Percentiles rank a stretch among this genome's conserved stretches.
These are phyloP conservation scores for Cuculus canorus DNA, from an alignment of 2,797 vertebrate genomes.

Conservation along the genomic window DNA sequence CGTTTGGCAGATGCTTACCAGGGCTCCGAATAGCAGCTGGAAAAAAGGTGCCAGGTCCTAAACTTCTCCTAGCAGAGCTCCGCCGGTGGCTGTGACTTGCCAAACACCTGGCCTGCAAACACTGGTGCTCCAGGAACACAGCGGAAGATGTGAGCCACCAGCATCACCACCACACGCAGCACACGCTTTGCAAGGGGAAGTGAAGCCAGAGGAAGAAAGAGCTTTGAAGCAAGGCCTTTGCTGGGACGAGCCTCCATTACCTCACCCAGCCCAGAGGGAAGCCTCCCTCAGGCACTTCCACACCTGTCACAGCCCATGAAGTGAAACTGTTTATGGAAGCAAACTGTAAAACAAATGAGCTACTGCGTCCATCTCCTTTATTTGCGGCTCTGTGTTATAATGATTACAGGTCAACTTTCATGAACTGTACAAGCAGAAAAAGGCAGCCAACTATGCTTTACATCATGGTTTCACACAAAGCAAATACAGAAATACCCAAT, in stretches of 20 bases:
- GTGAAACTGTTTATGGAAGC: background rate
- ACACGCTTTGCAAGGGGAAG: accelerated
- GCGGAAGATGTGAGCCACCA: accelerated
- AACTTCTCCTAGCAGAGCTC: background rate
- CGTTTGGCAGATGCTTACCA: background rate
- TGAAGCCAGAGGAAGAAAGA: accelerated
- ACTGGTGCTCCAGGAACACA: accelerated
- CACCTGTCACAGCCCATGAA: background rate
- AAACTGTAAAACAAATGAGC: slow-evolving; percentile 41
- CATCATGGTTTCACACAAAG: slow-evolving; percentile 79
- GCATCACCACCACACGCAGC: accelerated
- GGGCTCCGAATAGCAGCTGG: background rate
- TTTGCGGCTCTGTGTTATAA: slow-evolving; percentile 73
- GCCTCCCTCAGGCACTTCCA: background rate
- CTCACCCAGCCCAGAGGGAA: background rate
- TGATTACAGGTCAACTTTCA: slow-evolving; percentile 75
- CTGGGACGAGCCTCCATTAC: accelerated
- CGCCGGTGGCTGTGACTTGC: accelerated
- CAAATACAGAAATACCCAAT: slow-evolving; percentile 72
- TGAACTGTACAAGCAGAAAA: slow-evolving; percentile 81
- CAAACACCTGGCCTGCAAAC: background rate
- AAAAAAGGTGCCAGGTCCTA: background rate
- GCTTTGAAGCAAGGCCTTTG: no score
- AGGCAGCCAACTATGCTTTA: slow-evolving; percentile 77
- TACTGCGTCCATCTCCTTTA: slow-evolving; percentile 73